phyloP scores from a whole-genome alignment of 2,797 vertebrate species.

The Trematomus bernacchii region DNA sequence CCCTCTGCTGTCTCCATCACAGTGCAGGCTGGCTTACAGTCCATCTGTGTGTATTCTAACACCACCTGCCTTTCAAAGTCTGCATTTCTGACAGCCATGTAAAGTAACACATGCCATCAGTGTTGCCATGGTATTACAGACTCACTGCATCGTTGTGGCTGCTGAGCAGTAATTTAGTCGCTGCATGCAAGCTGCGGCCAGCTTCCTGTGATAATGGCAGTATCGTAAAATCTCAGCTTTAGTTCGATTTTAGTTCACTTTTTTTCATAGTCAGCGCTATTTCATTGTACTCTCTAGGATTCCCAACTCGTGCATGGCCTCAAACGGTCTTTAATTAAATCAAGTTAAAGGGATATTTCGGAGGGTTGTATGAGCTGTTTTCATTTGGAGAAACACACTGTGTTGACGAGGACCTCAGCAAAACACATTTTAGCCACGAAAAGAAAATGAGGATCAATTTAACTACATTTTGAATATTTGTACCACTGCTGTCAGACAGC shows the following conservation, averaged over 20 bases:
- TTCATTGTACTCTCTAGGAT: constrained; percentile 36
- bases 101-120: constrained; percentile 75
- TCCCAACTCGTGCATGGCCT: constrained; percentile 34
- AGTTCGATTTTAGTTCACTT: constrained; percentile 45
- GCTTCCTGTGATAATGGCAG: constrained; percentile 74
- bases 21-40: constrained; percentile 53
- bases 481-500: too few relatives aligned
- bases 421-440: too few relatives aligned
- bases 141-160: constrained; percentile 68
- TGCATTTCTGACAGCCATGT: constrained; percentile 73
- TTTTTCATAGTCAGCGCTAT: constrained; percentile 30
- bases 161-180: constrained; percentile 73
- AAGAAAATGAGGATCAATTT: too few relatives aligned
- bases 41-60: constrained; percentile 71
- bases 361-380: too few relatives aligned
- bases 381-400: too few relatives aligned
- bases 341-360: neutral
- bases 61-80: constrained; percentile 69
- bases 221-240: constrained; percentile 67
- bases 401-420: too few relatives aligned
- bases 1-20: constrained; percentile 51
- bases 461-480: too few relatives aligned
- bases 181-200: constrained; percentile 76
- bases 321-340: constrained; percentile 51
- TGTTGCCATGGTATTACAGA: constrained; percentile 78